Base-by-base conservation (phyloP, 2,888 invertebrate genomes). In the Ichneumon xanthorius region DNA sequence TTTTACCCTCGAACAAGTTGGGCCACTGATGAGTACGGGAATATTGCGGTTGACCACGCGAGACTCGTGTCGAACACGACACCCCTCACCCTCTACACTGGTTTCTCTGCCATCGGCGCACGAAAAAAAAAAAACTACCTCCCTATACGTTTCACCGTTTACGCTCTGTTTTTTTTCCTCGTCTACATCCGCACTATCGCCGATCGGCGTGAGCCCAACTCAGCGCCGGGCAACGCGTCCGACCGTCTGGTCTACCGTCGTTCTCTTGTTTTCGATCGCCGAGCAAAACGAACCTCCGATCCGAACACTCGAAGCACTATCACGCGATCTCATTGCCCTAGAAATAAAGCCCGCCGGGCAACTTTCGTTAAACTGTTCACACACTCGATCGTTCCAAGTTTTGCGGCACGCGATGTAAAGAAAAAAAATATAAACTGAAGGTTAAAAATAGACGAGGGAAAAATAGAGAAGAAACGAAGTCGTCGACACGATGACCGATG, bases 11-110 rank as follows among this genome's bases (percentile, higher is more conserved):
- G 50, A 79, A 61, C 16, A 61, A 16, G 53, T 75, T 30, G 40
- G 77, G 67, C 37, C 55, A 68, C 72, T 65, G 37, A 45, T 77
- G 58, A 19, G 11, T 68, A 67, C 30, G 61, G 19, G 30, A 65
- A 79, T 30, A 78, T 63, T 76, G 67, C 48, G 40, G 16, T 53
- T 48, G 55, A 82, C 85, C 81, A 79, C 81, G 82, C 85, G 82
- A 82, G 53, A 48, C 48, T 78, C 80, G 81, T 50, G 81, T 70
- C 78, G 58, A 78, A 85, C 73, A 19, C 81, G 73, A 85, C 63
- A 75, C 55, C 40, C 9, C 40, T 40, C 73, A 78, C 85, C 40
- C 70, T 53, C 73, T 78, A 70, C 76, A 84, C 80, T 77, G 65
- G 40, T 40, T 40, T 50, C 26, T 61, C 30, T 61, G 5, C 26